A percentile compares a stretch with the other conserved stretches of the same genome.
Conservation (phyloP, 2,888 invertebrate genomes). For the Lithophane leautieri region DNA sequence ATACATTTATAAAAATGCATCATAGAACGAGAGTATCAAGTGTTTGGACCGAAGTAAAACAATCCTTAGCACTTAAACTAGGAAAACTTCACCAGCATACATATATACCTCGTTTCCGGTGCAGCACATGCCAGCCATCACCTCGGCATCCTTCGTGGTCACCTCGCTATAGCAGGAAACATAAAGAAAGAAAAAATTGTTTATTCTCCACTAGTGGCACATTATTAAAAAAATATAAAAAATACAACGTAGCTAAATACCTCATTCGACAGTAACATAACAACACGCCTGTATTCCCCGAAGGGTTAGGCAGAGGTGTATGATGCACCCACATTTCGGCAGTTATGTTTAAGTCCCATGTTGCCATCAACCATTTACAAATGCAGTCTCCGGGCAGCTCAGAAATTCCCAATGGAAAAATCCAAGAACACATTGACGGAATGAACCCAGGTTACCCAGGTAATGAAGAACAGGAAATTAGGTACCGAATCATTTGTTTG, state of each 20-base stretch:
- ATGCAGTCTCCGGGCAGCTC: neutral
- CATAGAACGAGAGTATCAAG: conserved; percentile 45
- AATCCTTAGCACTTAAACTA: conserved; percentile 18
- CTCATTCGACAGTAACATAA: neutral
- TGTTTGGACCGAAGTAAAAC: conserved; percentile 79
- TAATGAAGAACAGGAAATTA: conserved; percentile 59
- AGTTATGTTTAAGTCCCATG: neutral
- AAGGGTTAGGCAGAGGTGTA: neutral
- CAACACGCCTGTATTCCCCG: neutral
- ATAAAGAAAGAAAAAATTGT: neutral
- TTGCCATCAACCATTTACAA: neutral
- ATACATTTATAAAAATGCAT: neutral
- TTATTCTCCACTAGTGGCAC: too few relatives aligned
- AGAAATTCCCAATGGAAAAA: neutral
- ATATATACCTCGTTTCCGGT: conserved; percentile 76
- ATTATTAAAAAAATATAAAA: neutral
- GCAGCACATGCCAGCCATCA: conserved; percentile 80
- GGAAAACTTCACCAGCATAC: neutral
- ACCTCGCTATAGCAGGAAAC: conserved; percentile 74
- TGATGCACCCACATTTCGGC: neutral
- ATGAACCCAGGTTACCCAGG: too few relatives aligned
- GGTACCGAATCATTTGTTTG: conserved; percentile 38
- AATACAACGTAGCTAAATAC: neutral
- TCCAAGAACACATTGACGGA: neutral
- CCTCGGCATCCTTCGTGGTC: conserved; percentile 79